Evolutionary conservation across 2,113 vertebrate genomes (phyloP), one percentile per base, ranked within the genome.

Genomic region (Recurvirostra avosetta): DNA sequence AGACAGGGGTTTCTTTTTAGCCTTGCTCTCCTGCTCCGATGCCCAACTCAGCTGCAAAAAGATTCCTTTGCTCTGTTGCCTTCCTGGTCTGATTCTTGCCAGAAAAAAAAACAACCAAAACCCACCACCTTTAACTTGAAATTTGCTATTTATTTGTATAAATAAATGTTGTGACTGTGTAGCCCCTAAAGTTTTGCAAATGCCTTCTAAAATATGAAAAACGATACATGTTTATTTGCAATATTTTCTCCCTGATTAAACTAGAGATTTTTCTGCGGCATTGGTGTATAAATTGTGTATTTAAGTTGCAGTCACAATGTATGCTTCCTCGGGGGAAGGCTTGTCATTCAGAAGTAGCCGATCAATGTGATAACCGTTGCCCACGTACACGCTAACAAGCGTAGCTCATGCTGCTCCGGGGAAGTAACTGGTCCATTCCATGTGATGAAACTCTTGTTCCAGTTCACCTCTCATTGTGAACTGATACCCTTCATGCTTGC

Each of bases 211-310:
- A 87, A 53, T n/a, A 34, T 3, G 2, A 22, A 84, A 71, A 23
- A 0, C 2, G 29, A 25, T 6, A 3, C 34, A 0, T 22, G 21
- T 34, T 25, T 27, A 45, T 78, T 68, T 49, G 30, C n/a, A n/a
- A 2, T 76, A 18, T 91, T 86, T 91, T 83, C 13, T 41, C 40
- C 11, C 17, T 12, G 26, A 40, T 59, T 49, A 41, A 66, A 71
- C 11, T 1, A 3, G 36, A 25, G 27, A 11, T 45, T 52, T 92
- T 80, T 63, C 68, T 20, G 8, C 53, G 68, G 25, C 22, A 0
- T 2, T 9, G 36, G 38, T 74, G 38, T n/a, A 4, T 12, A 18
- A 66, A 25, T 11, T 7, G 40, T 32, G 50, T 41, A 1, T 70
- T 58, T 88, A 49, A 59, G 38, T 55, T 45, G 50, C 1, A 8